Evolutionary conservation across 2,888 invertebrate genomes (phyloP), one percentile per base, ranked within the genome.

Genomic region (Nomada ruficornis): DNA sequence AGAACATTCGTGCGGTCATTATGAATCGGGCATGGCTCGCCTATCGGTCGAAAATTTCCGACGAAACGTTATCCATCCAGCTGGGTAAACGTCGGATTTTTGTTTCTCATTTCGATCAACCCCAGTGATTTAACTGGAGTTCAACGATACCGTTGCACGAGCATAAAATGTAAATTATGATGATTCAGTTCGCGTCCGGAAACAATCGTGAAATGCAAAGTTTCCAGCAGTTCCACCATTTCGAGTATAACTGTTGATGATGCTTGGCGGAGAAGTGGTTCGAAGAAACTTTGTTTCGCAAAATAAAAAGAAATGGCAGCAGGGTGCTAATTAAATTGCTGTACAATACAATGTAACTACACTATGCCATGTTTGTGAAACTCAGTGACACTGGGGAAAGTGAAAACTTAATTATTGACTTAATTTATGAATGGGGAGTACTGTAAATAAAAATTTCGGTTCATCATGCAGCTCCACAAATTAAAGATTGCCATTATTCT

Each of bases 11-110:
- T 23, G 65, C 64, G 80, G 67, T 67, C 68, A 83, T 79, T 74
- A 67, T 60, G 55, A 29, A 52, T 50, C 26, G n/a, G 42, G 65
- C n/a, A 26, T n/a, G 57, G 54, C 57, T 71, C 71, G 79, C 77
- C 65, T 59, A 60, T 26, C 52, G 69, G 69, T 72, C 57, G 71
- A 65, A 62, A 85, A 83, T 54, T 77, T 65, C 65, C 67, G 77
- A 71, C 70, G 68, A 83, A 83, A 83, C 77, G 77, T 63, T 69
- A 79, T 59, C 74, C 64, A 26, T 55, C 54, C 26, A n/a, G 63
- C 67, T 20, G 42, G 64, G 26, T 10, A 29, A 77, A 42, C 47
- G 67, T 52, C 11, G 18, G 20, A 20, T 20, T 42, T 47, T 59
- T 70, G 7, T 60, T 60, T 70, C 60, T 50, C 70, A 60, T 69